Percentiles rank a stretch among this genome's conserved stretches.
Conservation (phyloP, 2,797 vertebrate species). For the Cryptoprocta ferox region DNA sequence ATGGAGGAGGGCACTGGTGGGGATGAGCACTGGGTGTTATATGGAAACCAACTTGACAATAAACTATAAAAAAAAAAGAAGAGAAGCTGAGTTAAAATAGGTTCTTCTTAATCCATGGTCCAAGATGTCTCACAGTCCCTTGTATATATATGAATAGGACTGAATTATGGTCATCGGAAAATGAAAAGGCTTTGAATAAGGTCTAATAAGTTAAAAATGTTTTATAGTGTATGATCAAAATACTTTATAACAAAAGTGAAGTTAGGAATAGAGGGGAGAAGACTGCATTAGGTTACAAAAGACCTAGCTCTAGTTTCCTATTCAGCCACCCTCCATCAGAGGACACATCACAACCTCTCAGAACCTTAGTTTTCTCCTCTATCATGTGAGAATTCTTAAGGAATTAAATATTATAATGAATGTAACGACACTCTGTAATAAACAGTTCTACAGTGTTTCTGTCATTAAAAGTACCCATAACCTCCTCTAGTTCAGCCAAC, state of each 20-base stretch:
- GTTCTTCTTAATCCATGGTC: neutral
- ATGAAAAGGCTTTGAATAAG: constrained; percentile 18
- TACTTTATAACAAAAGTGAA: neutral
- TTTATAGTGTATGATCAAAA: constrained; percentile 26
- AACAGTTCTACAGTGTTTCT: neutral
- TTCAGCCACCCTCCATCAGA: neutral
- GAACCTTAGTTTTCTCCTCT: constrained; percentile 12
- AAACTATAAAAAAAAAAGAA: too few relatives aligned
- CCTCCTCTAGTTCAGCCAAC: constrained; percentile 27
- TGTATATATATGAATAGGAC: neutral
- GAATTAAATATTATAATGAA: constrained; percentile 39
- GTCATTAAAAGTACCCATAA: neutral
- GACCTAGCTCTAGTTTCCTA: neutral
- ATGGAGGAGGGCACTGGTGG: too few relatives aligned
- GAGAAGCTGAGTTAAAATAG: neutral
- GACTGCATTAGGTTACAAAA: neutral
- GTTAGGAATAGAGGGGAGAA: constrained; percentile 7
- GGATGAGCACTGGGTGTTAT: too few relatives aligned
- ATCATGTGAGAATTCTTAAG: neutral
- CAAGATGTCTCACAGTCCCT: neutral
- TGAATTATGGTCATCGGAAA: neutral
- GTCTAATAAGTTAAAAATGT: constrained; percentile 4
- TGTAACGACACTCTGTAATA: neutral
- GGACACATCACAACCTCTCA: neutral
- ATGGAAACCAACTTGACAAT: too few relatives aligned